Evolutionary conservation across 1,140 invertebrate species (phyloP), one percentile per base, ranked within the genome.

Genomic region (Eumeta japonica): DNA sequence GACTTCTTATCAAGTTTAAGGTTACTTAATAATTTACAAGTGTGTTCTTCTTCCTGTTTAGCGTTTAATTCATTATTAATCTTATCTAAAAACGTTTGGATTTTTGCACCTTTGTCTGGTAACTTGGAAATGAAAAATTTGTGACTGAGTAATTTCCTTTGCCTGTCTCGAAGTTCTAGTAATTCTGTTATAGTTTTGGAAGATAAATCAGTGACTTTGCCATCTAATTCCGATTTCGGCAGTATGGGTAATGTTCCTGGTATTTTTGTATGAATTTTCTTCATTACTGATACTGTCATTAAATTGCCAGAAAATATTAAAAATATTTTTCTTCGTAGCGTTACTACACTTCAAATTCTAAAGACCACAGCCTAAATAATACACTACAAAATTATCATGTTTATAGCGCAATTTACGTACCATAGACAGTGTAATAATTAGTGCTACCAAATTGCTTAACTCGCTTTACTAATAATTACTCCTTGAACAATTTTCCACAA

Each of bases 61-160:
- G 59, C 50, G 24, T 77, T 52, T 11, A 88, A 52, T 63, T 84
- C 82, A 12, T 56, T 54, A 3, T 75, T 32, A 39, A 88, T 53
- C 48, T 79, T 81, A 3, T 80, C 62, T 30, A 77, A 62, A 15
- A 83, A 79, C 12, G 61, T 52, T 43, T 70, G 62, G 20, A 88
- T 81, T 58, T 81, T 86, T 32, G 77, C 73, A 5, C 86, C 86
- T 62, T 85, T 86, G 44, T 88, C 86, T 0, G 82, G 75, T 39
- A 88, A 56, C 48, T 78, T 82, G 3, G 52, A 73, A 31, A 74
- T 59, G 43, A 76, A 76, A 14, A 41, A 13, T 37, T 72, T 75
- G 36, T 70, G 70, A 32, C 60, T 61, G 27, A 73, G 30, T 13
- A 73, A 49, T 46, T 73, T 73, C 10, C 51, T 16, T 36, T 73